Percentiles rank a stretch among this genome's conserved stretches.
phyloP scores from a whole-genome alignment of 64 coral and sea anemone species.

The Montipora sp. region DNA sequence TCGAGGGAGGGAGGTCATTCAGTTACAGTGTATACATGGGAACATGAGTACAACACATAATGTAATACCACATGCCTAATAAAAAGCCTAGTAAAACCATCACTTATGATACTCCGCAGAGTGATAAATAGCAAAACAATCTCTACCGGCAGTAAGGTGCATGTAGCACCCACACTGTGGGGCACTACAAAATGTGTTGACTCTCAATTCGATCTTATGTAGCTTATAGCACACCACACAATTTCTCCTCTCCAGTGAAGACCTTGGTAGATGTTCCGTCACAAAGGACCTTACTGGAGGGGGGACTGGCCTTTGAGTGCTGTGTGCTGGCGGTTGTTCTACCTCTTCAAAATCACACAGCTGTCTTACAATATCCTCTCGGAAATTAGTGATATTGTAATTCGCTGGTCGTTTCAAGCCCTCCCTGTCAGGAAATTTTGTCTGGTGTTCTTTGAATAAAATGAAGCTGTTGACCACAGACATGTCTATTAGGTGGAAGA shows the following conservation, averaged over 20 bases:
- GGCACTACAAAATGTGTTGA: too few species aligned
- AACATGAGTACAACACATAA: too few species aligned
- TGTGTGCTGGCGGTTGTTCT: neutral
- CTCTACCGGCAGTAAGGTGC: too few species aligned
- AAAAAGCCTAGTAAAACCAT: too few species aligned
- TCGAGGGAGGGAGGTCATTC: too few species aligned
- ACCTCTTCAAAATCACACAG: neutral
- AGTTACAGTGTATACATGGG: too few species aligned
- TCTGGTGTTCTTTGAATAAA: neutral
- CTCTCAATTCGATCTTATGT: neutral
- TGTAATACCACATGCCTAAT: too few species aligned
- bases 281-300: neutral
- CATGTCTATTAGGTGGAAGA: constrained; percentile 48
- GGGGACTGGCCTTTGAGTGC: neutral
- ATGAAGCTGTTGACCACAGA: neutral
- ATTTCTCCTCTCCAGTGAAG: neutral
- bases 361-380: neutral
- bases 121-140: too few species aligned
- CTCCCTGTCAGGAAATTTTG: neutral
- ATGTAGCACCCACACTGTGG: too few species aligned
- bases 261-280: neutral
- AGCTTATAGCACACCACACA: neutral
- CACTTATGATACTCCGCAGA: too few species aligned
- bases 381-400: neutral
- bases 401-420: neutral